Conservation (phyloP, 2,113 vertebrate species). For the Protomyctophum bolini region DNA sequence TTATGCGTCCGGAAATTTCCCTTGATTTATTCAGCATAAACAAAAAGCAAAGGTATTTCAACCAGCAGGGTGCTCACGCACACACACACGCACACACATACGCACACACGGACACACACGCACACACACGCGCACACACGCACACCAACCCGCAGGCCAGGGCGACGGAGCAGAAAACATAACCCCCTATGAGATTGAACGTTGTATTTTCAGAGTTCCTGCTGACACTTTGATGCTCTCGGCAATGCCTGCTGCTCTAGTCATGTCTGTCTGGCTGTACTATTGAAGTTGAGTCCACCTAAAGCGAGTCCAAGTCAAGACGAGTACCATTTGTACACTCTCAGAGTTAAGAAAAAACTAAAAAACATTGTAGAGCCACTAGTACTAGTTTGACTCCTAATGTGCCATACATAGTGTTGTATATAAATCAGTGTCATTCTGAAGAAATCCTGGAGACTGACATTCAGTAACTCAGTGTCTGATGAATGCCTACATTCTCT, state of each 20-base stretch:
- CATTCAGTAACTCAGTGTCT: too few species aligned
- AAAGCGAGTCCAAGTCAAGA: too few species aligned
- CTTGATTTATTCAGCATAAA: conserved; percentile 29
- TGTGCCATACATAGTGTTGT: too few species aligned
- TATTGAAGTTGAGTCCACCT: too few species aligned
- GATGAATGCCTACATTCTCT: too few species aligned
- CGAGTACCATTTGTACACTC: too few species aligned
- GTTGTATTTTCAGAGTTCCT: conserved; percentile 15
- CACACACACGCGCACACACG: background rate
- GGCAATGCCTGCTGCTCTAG: conserved; percentile 34
- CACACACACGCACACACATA: background rate
- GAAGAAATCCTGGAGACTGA: too few species aligned
- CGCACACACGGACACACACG: background rate
- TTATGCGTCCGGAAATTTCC: conserved; percentile 15
- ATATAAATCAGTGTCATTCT: too few species aligned
- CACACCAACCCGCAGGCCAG: background rate
- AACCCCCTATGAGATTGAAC: conserved; percentile 10
- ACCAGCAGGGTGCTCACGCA: background rate
- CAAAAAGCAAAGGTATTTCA: conserved; percentile 22
- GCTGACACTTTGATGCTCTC: conserved; percentile 16
- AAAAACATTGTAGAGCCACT: too few species aligned
- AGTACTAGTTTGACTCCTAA: too few species aligned
- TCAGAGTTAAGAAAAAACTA: too few species aligned
- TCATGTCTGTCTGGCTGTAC: conserved; percentile 32
- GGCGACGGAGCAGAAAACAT: too few species aligned